These are phyloP conservation scores for Phragmatobia fuliginosa DNA, from an alignment of 2,888 invertebrate genomes.

Conservation along the genomic window DNA sequence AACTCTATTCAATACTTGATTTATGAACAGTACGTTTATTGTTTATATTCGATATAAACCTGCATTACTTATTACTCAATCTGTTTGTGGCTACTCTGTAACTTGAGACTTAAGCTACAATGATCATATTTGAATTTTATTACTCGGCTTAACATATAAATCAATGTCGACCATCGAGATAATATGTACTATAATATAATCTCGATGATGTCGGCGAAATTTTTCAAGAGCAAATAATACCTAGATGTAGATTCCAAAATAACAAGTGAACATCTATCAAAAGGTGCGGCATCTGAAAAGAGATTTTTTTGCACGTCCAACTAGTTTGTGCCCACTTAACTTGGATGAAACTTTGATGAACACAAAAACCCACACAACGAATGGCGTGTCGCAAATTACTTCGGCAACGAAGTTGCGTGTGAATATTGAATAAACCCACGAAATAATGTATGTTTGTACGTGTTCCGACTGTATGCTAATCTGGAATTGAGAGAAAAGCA, in stretches of 20 bases:
- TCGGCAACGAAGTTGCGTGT: constrained; percentile 49
- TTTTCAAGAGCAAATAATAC: constrained; percentile 7
- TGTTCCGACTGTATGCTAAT: constrained; percentile 31
- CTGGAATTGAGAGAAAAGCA: constrained; percentile 29
- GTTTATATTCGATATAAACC: constrained; percentile 40
- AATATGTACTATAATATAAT: too few relatives aligned
- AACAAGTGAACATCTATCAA: constrained; percentile 42
- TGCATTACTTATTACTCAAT: constrained; percentile 11
- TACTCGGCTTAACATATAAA: constrained; percentile 16
- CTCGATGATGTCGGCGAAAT: constrained; percentile 9
- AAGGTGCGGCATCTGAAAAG: constrained; percentile 25
- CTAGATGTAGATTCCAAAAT: constrained; percentile 30
- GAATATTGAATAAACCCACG: constrained; percentile 42
- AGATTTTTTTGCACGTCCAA: constrained; percentile 30
- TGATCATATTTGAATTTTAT: constrained; percentile 22
- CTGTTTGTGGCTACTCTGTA: constrained; percentile 11
- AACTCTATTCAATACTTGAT: constrained; percentile 38
- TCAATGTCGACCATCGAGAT: too few relatives aligned
- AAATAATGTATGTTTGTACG: constrained; percentile 43
- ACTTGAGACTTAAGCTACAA: constrained; percentile 12
- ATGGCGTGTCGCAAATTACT: constrained; percentile 54
- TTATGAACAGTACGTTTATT: constrained; percentile 35
- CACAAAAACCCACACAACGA: constrained; percentile 33
- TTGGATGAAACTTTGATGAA: constrained; percentile 53
- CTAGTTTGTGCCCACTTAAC: constrained; percentile 46